phyloP scores from a whole-genome alignment of 2,888 invertebrate genomes.

The Seira ritae region DNA sequence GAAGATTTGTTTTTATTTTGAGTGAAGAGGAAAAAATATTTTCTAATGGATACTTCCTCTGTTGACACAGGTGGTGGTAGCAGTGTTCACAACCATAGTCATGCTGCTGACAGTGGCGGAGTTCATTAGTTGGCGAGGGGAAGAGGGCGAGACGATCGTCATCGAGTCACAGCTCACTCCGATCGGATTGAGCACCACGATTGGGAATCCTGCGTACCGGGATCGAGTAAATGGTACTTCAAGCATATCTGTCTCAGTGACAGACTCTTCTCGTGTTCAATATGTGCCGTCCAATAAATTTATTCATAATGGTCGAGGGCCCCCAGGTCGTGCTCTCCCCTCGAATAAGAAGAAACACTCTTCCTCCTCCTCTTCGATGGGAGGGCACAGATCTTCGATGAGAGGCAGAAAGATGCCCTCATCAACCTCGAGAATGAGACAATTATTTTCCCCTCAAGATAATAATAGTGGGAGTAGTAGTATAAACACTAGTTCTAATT shows the following conservation, averaged over 20 bases:
- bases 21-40: background rate
- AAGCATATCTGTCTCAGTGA: conserved; percentile 82
- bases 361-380: conserved; percentile 49
- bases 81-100: conserved; percentile 70
- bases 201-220: conserved; percentile 91
- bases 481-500: conserved; percentile 66
- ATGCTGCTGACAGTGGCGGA: conserved; percentile 72
- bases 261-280: conserved; percentile 85
- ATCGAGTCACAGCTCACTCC: conserved; percentile 75
- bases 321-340: conserved; percentile 42
- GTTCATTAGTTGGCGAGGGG: conserved; percentile 65
- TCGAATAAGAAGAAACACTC: conserved; percentile 30
- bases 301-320: conserved; percentile 57
- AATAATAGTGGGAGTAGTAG: conserved; percentile 49
- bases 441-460: conserved; percentile 57
- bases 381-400: conserved; percentile 55
- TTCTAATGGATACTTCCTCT: background rate
- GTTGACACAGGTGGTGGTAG: conserved; percentile 67
- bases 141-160: conserved; percentile 75
- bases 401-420: conserved; percentile 54
- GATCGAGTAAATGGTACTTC: conserved; percentile 78
- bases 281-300: conserved; percentile 70
- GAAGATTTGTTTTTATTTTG: background rate
- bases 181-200: conserved; percentile 81
- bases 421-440: conserved; percentile 59